Evolutionary conservation across 2,113 vertebrate genomes (phyloP).

Genomic region (Bufo gargarizans): DNA sequence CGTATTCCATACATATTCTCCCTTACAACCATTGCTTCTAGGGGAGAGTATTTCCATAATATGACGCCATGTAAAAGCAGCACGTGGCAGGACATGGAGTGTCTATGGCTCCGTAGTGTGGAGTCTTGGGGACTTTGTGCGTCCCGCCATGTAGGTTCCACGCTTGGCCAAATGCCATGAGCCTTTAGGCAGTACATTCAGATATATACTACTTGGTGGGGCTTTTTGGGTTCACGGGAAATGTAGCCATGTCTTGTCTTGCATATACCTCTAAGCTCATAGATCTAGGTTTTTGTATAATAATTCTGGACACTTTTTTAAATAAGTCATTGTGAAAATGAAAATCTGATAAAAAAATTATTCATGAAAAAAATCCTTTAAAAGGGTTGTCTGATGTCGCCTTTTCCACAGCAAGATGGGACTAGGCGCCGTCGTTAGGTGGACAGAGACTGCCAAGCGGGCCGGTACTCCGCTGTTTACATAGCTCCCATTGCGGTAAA

Average conservation of each 20-base stretch:
- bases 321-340: neutral
- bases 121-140: neutral
- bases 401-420: too few relatives aligned
- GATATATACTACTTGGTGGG: neutral
- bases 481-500: too few relatives aligned
- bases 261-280: slow-evolving; percentile 17
- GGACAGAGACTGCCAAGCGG: too few relatives aligned
- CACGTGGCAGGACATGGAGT: neutral
- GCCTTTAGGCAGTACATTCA: neutral
- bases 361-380: neutral
- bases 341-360: neutral
- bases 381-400: too few relatives aligned
- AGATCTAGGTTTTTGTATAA: neutral
- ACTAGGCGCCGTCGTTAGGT: too few relatives aligned
- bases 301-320: neutral
- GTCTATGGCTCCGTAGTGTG: neutral
- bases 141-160: neutral
- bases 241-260: slow-evolving; percentile 9
- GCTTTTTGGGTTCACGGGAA: neutral
- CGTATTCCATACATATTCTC: neutral
- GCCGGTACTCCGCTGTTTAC: too few relatives aligned
- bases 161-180: neutral
- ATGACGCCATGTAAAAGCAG: neutral
- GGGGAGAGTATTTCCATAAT: neutral
- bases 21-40: neutral